Percentiles rank a stretch among this genome's conserved stretches.
Conservation (phyloP, 2,113 vertebrate species). For the Furnarius figulus region DNA sequence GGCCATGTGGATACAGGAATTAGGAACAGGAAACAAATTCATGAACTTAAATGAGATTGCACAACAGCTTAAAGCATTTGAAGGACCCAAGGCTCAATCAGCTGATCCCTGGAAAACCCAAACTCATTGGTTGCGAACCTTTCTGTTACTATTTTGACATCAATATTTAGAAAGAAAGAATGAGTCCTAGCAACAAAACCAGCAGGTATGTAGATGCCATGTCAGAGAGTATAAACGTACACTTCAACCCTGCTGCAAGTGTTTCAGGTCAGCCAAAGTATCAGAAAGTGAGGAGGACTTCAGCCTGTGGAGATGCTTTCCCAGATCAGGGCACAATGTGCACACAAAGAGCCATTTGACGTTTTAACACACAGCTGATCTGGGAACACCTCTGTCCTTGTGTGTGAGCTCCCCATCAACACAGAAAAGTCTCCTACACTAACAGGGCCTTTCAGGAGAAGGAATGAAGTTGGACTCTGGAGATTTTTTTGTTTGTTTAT, state of each 20-base stretch:
- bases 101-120: neutral
- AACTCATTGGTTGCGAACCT: neutral
- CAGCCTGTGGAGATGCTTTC: neutral
- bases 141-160: neutral
- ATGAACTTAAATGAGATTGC: neutral
- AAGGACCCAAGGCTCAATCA: neutral
- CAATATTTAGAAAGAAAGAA: neutral
- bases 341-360: neutral
- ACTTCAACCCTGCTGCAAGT: neutral
- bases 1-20: neutral
- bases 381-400: neutral
- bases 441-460: neutral
- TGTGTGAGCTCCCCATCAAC: neutral
- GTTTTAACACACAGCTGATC: neutral
- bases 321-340: neutral
- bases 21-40: neutral
- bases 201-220: neutral
- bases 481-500: neutral
- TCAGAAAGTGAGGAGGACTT: neutral
- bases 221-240: neutral
- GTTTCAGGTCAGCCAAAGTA: neutral
- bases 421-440: neutral
- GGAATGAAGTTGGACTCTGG: neutral
- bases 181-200: neutral
- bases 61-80: neutral